Percentiles rank a stretch among this genome's conserved stretches.
phyloP scores from a whole-genome alignment of 2,888 invertebrate species.

The Ischnura elegans region DNA sequence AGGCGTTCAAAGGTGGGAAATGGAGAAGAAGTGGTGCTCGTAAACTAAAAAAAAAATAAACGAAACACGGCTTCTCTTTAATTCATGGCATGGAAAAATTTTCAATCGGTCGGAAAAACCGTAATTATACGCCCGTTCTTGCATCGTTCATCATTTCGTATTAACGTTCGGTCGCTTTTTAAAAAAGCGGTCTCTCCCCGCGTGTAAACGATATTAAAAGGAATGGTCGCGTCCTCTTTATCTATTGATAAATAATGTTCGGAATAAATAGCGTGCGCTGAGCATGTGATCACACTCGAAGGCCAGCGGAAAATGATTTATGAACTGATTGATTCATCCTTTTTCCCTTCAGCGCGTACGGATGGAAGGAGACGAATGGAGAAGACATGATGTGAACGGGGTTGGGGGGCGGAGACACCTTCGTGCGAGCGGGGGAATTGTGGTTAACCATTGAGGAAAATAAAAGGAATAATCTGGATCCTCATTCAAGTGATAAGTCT shows the following conservation, averaged over 20 bases:
- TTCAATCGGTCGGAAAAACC: not conserved
- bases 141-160: slow-evolving; percentile 5
- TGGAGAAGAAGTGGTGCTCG: not conserved
- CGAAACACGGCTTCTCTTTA: not conserved
- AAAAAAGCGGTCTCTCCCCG: not conserved
- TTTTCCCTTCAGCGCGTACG: not conserved
- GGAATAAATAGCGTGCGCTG: slow-evolving; percentile 27
- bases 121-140: slow-evolving; percentile 1
- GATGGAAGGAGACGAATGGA: not conserved
- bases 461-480: not conserved
- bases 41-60: not conserved
- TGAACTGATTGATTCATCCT: slow-evolving; percentile 58
- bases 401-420: not conserved
- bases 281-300: not conserved
- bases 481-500: not conserved
- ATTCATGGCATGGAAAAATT: not conserved
- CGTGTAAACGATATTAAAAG: slow-evolving; percentile 46
- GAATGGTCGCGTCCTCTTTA: slow-evolving; percentile 9
- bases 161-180: not conserved
- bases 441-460: not conserved
- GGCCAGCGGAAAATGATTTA: slow-evolving; percentile 46
- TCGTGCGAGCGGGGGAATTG: slow-evolving; percentile 19
- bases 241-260: slow-evolving; percentile 21
- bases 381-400: not conserved
- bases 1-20: not conserved